Base-by-base conservation (phyloP, 2,113 vertebrate species). In the Irena cyanogastra region DNA sequence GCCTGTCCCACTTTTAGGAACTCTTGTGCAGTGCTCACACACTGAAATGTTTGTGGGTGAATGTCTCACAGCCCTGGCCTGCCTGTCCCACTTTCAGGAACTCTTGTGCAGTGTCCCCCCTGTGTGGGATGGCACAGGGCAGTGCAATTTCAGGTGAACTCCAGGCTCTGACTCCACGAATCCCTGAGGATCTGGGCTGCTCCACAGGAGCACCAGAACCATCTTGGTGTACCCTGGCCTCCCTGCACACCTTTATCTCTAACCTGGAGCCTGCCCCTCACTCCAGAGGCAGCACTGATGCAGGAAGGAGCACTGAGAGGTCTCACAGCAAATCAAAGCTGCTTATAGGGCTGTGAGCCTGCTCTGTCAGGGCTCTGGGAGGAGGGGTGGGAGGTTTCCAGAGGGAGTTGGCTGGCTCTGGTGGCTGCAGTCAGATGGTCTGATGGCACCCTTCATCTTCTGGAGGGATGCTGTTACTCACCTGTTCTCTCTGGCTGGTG, bases 261-360 rank as follows among this genome's bases (percentile, higher is more conserved):
- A 10, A 9, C 20, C 57, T 50, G 31, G 59, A 10, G 2, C 41
- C 69, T 8, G 44, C 33, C 9, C 33, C 53, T 77, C 20, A 0
- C 50, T 12, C n/a, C 31, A n/a, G 56, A 65, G 45, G 44, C 68
- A 52, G 70, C 0, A 1, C 37, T 7, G 50, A 21, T 31, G 35
- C 41, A 18, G 1, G 1, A 69, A 83, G 15, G 9, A 52, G 28
- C 21, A 1, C 37, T 17, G 41, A 52, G 45, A 65, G 3, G 18
- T 49, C 53, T 41, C 37, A 2, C 7, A 72, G 47, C 30, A 76
- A 83, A 83, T 30, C 68, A 61, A 56, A 52, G 14, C 23, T 22
- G 1, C n/a, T 72, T 35, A 7, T 0, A 14, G 26, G 11, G 41
- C 5, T 0, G 1, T 2, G 8, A 57, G 24, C 16, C 56, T 72